Evolutionary conservation across 2,797 vertebrate species (phyloP).

Genomic region (Pristis pectinata): DNA sequence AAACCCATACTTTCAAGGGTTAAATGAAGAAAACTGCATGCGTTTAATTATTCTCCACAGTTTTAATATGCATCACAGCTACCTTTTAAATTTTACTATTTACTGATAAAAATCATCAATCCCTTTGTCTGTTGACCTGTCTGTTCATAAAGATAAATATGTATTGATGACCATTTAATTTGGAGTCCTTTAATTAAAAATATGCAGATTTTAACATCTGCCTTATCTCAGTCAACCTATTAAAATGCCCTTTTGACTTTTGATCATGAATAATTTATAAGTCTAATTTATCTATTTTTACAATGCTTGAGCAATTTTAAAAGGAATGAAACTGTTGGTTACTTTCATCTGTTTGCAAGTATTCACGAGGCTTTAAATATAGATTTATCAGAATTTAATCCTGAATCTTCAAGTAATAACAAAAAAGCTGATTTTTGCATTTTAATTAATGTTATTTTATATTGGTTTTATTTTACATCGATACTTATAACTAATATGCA

Average conservation of each 20-base stretch:
- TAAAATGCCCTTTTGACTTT: constrained; percentile 35
- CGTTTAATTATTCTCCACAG: not conserved
- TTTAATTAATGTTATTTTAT: constrained; percentile 16
- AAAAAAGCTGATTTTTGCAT: not conserved
- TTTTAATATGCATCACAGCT: not conserved
- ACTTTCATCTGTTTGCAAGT: constrained; percentile 22
- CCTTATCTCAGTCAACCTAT: constrained; percentile 33
- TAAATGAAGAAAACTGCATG: not conserved
- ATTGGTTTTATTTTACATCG: not conserved
- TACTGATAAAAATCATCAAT: not conserved
- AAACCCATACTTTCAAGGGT: constrained; percentile 10
- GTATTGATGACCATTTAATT: constrained; percentile 27
- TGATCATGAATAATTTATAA: constrained; percentile 36
- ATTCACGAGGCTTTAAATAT: not conserved
- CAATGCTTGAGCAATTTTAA: constrained; percentile 18
- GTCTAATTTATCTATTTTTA: constrained; percentile 36
- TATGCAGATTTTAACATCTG: constrained; percentile 33
- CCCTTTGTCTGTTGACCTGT: not conserved
- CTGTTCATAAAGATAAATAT: constrained; percentile 22
- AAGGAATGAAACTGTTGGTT: constrained; percentile 20
- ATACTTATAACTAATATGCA: not conserved
- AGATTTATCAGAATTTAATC: constrained; percentile 8
- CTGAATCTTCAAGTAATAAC: not conserved
- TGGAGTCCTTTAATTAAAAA: constrained; percentile 14
- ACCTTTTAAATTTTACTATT: constrained; percentile 23